Evolutionary conservation across 2,113 vertebrate species (phyloP).

Genomic region (Leptosomus discolor): DNA sequence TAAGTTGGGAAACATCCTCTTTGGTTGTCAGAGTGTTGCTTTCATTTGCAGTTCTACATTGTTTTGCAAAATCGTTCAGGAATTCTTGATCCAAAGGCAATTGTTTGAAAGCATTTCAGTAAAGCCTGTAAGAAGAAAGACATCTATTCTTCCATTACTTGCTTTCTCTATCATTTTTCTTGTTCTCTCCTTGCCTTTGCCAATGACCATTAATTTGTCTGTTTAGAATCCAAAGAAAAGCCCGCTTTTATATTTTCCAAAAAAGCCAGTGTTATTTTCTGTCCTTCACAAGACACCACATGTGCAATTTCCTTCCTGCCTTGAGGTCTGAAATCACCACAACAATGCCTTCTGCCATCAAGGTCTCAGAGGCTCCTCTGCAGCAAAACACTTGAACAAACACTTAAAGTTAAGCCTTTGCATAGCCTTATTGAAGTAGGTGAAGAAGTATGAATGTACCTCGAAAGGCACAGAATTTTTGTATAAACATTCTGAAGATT

Average conservation of each 20-base stretch:
- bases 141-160: background rate
- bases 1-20: background rate
- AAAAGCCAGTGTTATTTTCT: background rate
- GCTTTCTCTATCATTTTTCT: background rate
- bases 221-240: background rate
- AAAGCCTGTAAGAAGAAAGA: background rate
- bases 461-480: background rate
- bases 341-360: slow-evolving; percentile 13
- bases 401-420: background rate
- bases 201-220: background rate
- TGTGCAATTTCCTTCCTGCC: background rate
- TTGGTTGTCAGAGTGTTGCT: background rate
- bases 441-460: background rate
- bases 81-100: background rate
- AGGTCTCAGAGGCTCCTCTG: background rate
- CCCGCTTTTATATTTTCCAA: accelerated
- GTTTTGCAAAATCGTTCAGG: slow-evolving; percentile 17
- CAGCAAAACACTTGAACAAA: slow-evolving; percentile 8
- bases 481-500: background rate
- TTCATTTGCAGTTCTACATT: slow-evolving; percentile 38
- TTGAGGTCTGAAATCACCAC: background rate
- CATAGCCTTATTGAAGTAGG: background rate
- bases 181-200: background rate
- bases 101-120: slow-evolving; percentile 6
- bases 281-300: background rate